Evolutionary conservation across 1,140 invertebrate genomes (phyloP).

Genomic region (Nymphalis io): DNA sequence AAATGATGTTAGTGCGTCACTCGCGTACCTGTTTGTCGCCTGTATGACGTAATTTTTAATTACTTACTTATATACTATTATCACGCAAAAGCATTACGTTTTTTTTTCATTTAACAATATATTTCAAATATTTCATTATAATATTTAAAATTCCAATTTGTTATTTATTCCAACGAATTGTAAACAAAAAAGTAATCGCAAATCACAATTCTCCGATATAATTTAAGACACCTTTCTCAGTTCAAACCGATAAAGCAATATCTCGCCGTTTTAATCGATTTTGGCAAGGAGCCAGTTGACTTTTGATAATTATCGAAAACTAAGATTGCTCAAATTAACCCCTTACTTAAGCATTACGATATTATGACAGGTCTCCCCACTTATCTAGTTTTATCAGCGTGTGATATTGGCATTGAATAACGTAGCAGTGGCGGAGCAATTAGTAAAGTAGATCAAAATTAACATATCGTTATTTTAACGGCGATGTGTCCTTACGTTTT

Average conservation of each 20-base stretch:
- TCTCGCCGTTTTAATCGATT: conserved; percentile 14
- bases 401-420: conserved; percentile 36
- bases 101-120: not conserved
- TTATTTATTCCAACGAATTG: too few relatives aligned
- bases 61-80: conserved; percentile 4
- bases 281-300: conserved; percentile 24
- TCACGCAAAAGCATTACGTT: not conserved
- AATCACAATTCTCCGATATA: too few relatives aligned
- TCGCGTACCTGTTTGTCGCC: conserved; percentile 14
- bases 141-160: too few relatives aligned
- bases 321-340: too few relatives aligned
- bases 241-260: too few relatives aligned
- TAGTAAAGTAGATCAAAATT: conserved; percentile 61
- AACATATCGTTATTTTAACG: conserved; percentile 50
- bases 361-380: conserved; percentile 10
- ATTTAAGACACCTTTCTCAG: too few relatives aligned
- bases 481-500: not conserved
- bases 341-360: not conserved
- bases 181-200: too few relatives aligned
- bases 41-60: conserved; percentile 26
- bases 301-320: not conserved
- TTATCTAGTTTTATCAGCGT: conserved; percentile 41
- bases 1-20: conserved; percentile 22
- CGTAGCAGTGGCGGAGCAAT: conserved; percentile 53
- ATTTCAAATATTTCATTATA: too few relatives aligned